Percentiles rank a stretch among this genome's conserved stretches.
Conservation (phyloP, 2,797 vertebrate species). For the Ptychadena robeensis region DNA sequence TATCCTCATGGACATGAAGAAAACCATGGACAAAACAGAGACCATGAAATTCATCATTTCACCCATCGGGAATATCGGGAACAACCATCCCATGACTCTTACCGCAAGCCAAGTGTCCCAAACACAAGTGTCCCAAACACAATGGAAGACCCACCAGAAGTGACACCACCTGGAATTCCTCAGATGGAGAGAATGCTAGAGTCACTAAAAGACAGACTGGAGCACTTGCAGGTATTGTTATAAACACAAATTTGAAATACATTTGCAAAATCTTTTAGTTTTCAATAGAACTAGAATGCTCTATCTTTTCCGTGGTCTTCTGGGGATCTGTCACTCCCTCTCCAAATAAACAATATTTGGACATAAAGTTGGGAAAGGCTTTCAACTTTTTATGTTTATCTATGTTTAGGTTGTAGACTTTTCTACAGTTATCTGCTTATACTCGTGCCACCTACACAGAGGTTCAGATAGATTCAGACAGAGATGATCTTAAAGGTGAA, state of each 20-base stretch:
- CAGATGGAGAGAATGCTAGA: conserved; percentile 82
- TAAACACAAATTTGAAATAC: too few relatives aligned
- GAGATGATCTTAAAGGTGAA: too few relatives aligned
- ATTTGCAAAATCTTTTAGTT: neutral
- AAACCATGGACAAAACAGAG: conserved; percentile 66
- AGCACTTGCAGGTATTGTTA: conserved; percentile 79
- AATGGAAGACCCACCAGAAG: conserved; percentile 65
- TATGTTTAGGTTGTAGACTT: too few relatives aligned
- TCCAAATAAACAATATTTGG: too few relatives aligned
- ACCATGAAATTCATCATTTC: conserved; percentile 71
- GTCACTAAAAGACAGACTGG: conserved; percentile 81
- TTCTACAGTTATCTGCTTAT: too few relatives aligned
- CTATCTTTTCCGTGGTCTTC: neutral
- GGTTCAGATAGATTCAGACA: too few relatives aligned
- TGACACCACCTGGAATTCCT: conserved; percentile 70
- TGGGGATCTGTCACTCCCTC: neutral
- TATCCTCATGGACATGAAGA: conserved; percentile 58
- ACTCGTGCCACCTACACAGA: too few relatives aligned
- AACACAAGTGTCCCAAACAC: too few relatives aligned
- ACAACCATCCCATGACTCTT: conserved; percentile 50
- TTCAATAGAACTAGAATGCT: neutral
- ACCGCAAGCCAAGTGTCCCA: conserved; percentile 52
- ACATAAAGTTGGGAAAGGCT: too few relatives aligned
- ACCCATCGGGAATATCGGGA: conserved; percentile 65
- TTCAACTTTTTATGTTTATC: too few relatives aligned